Evolutionary conservation across 2,113 vertebrate genomes (phyloP), one percentile per base, ranked within the genome.

Genomic region (Halichoeres trimaculatus): DNA sequence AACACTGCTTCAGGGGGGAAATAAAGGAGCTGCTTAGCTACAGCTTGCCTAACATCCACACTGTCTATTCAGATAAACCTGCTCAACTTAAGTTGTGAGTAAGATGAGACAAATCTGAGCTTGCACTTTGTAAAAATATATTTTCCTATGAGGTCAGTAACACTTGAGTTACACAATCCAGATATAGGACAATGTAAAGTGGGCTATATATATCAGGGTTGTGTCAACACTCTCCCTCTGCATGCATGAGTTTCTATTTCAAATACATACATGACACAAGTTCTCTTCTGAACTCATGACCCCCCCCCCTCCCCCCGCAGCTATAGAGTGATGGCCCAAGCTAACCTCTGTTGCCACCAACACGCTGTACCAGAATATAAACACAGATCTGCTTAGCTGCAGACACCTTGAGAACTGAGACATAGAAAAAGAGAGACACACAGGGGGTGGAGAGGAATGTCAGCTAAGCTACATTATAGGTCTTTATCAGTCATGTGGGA

Each of bases 281-380:
- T 65, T 54, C 68, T 70, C 51, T 56, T 45, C 10, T 72, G 61
- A 79, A 69, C 63, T 51, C 56, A 5, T 79, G 72, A 88, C 72
- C 54, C 51, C 10, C 23, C 22, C 59, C 59, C 7, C 20, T 22
- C 56, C 63, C 74, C 56, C 63, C 74, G 36, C 78, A 80, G 67
- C 54, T 30, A 34, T 43, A 24, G 72, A 35, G 40, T 22, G 20
- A 35, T 54, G 62, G 66, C 57, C 61, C 55, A 56, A 53, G 47
- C 48, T 65, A 56, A 78, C 75, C 55, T 75, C 40, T 83, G 81
- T 85, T 87, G 41, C 74, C 85, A 82, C 23, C 78, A 75, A 60
- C 85, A 86, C 59, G 43, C 65, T 54, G 41, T 50, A 72, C 12
- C 23, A 69, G 70, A 83, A 83, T 72, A 73, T 88, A 86, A 90